A percentile compares a stretch with the other conserved stretches of the same genome.
These are phyloP conservation scores for Hymenopus coronatus DNA, from an alignment of 2,888 invertebrate species.

Conservation along the genomic window DNA sequence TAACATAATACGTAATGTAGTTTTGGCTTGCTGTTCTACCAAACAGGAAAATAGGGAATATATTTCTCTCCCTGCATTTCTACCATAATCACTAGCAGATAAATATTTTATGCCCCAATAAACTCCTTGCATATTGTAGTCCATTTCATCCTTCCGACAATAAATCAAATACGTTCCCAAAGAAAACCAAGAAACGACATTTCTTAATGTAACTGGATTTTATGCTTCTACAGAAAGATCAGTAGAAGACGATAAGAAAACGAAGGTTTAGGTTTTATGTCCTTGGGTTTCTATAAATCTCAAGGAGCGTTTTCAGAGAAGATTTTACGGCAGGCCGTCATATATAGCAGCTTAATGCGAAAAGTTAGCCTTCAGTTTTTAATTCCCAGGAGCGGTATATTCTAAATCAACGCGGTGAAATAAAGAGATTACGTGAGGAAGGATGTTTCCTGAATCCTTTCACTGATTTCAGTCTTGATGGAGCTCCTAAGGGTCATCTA, in stretches of 20 bases:
- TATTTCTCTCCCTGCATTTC: neutral
- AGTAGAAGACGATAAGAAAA: neutral
- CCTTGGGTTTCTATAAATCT: neutral
- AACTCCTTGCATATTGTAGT: neutral
- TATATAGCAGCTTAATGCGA: neutral
- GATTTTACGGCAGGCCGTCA: neutral
- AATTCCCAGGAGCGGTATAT: neutral
- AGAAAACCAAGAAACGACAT: neutral
- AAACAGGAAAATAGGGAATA: neutral
- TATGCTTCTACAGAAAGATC: neutral
- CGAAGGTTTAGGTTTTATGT: neutral
- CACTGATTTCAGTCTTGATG: neutral
- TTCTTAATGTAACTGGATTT: neutral
- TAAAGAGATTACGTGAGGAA: neutral
- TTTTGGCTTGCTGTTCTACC: too few species aligned
- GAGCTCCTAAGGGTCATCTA: neutral
- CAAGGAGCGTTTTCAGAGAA: neutral
- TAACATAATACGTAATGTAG: too few species aligned
- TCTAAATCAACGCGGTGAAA: neutral
- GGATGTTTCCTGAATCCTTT: neutral
- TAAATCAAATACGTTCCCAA: neutral
- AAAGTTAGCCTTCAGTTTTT: neutral
- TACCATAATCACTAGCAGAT: neutral
- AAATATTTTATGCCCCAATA: neutral
- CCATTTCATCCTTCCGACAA: neutral